phyloP scores from a whole-genome alignment of 1,140 invertebrate genomes.

The Drosophila serrata region DNA sequence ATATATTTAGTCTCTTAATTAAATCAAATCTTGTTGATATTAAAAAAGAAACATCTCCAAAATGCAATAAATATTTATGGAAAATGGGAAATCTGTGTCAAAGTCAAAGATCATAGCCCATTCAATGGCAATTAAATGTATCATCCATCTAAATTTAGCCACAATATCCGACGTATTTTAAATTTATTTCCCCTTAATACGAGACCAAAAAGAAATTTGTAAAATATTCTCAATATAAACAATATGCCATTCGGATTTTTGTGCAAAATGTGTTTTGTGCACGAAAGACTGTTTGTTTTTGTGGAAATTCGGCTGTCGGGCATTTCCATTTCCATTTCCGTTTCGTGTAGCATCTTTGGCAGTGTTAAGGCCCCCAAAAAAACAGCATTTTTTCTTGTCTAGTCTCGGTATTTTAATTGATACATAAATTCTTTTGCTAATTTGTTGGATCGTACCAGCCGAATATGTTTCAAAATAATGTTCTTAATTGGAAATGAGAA shows the following conservation, averaged over 20 bases:
- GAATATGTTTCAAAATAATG: slow-evolving; percentile 26
- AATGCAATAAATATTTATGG: slow-evolving; percentile 17
- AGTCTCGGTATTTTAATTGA: slow-evolving; percentile 73
- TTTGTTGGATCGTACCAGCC: slow-evolving; percentile 24
- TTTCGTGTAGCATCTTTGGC: slow-evolving; percentile 64
- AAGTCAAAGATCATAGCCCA: slow-evolving; percentile 35
- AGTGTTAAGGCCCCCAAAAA: slow-evolving; percentile 35
- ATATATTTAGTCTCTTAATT: neutral
- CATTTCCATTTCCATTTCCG: slow-evolving; percentile 57
- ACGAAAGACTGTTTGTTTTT: slow-evolving; percentile 55
- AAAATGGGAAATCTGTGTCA: slow-evolving; percentile 22
- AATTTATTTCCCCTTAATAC: slow-evolving; percentile 66
- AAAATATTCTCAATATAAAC: slow-evolving; percentile 76
- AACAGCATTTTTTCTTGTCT: slow-evolving; percentile 55
- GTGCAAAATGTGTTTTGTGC: slow-evolving; percentile 37
- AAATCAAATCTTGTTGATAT: neutral
- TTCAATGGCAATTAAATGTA: slow-evolving; percentile 43
- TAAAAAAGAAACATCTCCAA: no score
- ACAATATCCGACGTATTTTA: slow-evolving; percentile 57
- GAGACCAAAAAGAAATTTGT: slow-evolving; percentile 26
- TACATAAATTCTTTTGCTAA: slow-evolving; percentile 68
- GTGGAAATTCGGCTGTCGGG: slow-evolving; percentile 59
- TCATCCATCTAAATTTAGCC: slow-evolving; percentile 64
- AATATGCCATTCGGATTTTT: slow-evolving; percentile 41
- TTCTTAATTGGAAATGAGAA: slow-evolving; percentile 31